Percentiles rank a stretch among this genome's conserved stretches.
These are phyloP conservation scores for Microcebus lehilahytsara DNA, from an alignment of 2,113 vertebrate genomes.

Conservation along the genomic window DNA sequence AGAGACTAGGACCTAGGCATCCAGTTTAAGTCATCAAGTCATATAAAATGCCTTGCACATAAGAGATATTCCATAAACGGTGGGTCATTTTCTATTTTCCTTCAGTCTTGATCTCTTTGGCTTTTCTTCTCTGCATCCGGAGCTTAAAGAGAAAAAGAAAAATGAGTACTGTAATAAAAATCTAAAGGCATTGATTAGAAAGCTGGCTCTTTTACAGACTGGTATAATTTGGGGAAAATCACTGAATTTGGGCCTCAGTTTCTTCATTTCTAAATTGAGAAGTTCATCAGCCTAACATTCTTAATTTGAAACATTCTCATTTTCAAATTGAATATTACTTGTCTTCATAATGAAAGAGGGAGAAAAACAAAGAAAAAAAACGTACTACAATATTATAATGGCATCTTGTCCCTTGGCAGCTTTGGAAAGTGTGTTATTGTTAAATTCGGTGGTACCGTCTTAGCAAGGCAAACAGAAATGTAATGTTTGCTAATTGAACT, in stretches of 20 bases:
- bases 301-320: conserved; percentile 40
- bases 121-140: background rate
- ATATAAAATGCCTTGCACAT: background rate
- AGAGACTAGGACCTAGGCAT: background rate
- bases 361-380: background rate
- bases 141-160: conserved; percentile 52
- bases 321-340: conserved; percentile 35
- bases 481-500: conserved; percentile 85
- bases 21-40: background rate
- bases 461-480: conserved; percentile 80
- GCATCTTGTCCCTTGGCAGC: conserved; percentile 69
- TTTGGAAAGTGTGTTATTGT: conserved; percentile 76
- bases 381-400: conserved; percentile 61
- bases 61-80: background rate
- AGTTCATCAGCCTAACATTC: background rate
- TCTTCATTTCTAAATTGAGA: conserved; percentile 32
- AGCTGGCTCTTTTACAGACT: background rate
- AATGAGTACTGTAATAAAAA: background rate
- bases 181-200: background rate
- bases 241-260: background rate
- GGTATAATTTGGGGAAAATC: background rate
- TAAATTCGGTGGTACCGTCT: conserved; percentile 76
- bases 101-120: background rate
- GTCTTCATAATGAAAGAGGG: background rate
- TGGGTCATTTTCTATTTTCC: background rate